Conservation (phyloP, 2,888 invertebrate species). For the Entomobrya multifasciata region DNA sequence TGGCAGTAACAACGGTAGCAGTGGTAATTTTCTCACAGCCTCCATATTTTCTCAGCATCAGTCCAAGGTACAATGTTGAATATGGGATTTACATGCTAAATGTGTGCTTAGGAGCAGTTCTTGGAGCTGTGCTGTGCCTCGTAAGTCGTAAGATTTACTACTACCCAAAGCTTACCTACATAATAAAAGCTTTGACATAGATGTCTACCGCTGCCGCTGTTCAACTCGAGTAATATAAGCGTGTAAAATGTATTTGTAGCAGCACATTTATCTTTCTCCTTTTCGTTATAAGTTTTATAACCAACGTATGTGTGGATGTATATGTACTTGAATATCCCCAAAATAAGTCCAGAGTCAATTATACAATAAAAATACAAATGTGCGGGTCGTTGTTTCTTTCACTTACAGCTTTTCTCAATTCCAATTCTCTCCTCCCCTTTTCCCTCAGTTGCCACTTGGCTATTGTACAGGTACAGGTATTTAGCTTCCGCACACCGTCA, state of each 20-base stretch:
- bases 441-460: neutral
- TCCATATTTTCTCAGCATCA: conserved; percentile 70
- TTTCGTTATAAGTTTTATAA: no score
- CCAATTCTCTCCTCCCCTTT: conserved; percentile 11
- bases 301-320: no score
- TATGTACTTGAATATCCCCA: no score
- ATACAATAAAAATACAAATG: conserved; percentile 23
- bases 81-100: conserved; percentile 71
- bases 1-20: conserved; percentile 58
- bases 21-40: conserved; percentile 66
- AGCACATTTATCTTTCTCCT: no score
- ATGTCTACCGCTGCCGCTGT: neutral
- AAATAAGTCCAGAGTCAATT: neutral
- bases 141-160: conserved; percentile 65
- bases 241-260: no score
- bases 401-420: conserved; percentile 29
- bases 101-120: conserved; percentile 64
- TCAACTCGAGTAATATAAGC: no score
- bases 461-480: no score
- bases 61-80: conserved; percentile 64
- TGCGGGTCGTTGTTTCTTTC: neutral
- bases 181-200: neutral
- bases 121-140: conserved; percentile 69
- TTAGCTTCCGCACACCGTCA: neutral
- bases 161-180: conserved; percentile 21